Evolutionary conservation across 2,888 invertebrate genomes (phyloP).

Genomic region (Tiliacea citrago): DNA sequence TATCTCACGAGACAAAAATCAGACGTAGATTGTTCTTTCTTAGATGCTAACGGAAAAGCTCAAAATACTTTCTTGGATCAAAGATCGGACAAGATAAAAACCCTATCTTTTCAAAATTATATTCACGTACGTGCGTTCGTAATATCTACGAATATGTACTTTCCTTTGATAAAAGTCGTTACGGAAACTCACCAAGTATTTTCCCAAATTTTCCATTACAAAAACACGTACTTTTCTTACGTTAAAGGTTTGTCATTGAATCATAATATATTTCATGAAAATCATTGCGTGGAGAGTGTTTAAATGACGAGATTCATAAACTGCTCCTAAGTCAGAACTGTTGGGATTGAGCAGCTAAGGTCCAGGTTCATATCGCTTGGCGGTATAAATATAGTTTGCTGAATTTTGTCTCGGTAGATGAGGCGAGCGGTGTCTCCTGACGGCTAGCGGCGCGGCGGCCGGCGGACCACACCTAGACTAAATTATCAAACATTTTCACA

Average conservation of each 20-base stretch:
- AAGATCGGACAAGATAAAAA: slow-evolving; percentile 11
- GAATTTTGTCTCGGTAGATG: slow-evolving; percentile 91
- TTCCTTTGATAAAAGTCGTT: slow-evolving; percentile 6
- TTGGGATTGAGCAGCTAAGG: slow-evolving; percentile 52
- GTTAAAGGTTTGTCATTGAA: slow-evolving; percentile 20
- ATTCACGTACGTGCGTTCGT: slow-evolving; percentile 45
- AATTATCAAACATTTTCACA: slow-evolving; percentile 90
- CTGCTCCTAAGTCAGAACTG: slow-evolving; percentile 29
- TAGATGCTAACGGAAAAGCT: slow-evolving; percentile 60
- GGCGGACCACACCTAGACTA: slow-evolving; percentile 89
- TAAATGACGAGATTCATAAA: slow-evolving; percentile 15
- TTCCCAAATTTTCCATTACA: slow-evolving; percentile 34
- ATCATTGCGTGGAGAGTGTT: slow-evolving; percentile 9
- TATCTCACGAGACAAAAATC: slow-evolving; percentile 91
- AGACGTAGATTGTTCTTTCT: slow-evolving; percentile 69
- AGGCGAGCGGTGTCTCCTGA: slow-evolving; percentile 88
- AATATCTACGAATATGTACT: slow-evolving; percentile 28
- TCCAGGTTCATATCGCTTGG: slow-evolving; percentile 59
- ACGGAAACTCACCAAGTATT: slow-evolving; percentile 5
- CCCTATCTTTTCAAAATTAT: not conserved
- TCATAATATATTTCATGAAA: slow-evolving; percentile 9
- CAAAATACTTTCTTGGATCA: slow-evolving; percentile 22
- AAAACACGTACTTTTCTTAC: slow-evolving; percentile 47
- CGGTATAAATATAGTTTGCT: slow-evolving; percentile 74
- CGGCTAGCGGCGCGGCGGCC: slow-evolving; percentile 87